Evolutionary conservation across 2,113 vertebrate genomes (phyloP).

Genomic region (Ceyx melanurus): DNA sequence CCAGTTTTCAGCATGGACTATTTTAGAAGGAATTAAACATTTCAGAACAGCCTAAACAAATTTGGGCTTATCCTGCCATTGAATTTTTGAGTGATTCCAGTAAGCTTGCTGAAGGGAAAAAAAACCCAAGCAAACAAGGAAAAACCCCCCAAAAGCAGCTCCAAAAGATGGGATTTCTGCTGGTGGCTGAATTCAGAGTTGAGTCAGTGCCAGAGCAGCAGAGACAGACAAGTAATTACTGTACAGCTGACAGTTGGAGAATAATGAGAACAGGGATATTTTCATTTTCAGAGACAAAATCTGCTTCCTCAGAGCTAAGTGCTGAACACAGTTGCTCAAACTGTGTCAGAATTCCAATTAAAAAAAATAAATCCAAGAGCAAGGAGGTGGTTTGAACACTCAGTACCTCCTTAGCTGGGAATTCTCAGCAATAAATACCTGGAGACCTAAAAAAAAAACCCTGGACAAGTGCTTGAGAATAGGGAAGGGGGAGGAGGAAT

Average conservation of each 20-base stretch:
- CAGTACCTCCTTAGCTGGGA: background rate
- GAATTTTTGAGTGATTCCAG: conserved; percentile 36
- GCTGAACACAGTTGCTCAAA: background rate
- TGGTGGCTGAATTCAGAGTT: background rate
- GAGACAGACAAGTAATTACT: background rate
- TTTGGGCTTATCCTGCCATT: conserved; percentile 37
- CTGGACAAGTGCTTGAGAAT: rapidly evolving
- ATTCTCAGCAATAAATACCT: background rate
- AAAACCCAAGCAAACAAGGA: too few species aligned
- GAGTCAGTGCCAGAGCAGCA: background rate
- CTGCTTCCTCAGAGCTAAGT: background rate
- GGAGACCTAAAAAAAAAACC: background rate
- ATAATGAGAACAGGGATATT: background rate
- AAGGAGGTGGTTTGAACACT: background rate
- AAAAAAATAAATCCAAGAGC: background rate
- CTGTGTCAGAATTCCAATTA: background rate
- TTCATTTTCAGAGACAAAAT: background rate
- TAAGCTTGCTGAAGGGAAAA: background rate
- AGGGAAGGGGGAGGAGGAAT: too few species aligned
- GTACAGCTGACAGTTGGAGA: background rate
- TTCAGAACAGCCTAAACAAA: conserved; percentile 25
- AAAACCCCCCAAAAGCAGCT: background rate
- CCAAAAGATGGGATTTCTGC: background rate
- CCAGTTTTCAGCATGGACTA: conserved; percentile 17
- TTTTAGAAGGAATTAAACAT: conserved; percentile 45